Evolutionary conservation across 2,888 invertebrate genomes (phyloP), one percentile per base, ranked within the genome.

Genomic region (Beris chalybata): DNA sequence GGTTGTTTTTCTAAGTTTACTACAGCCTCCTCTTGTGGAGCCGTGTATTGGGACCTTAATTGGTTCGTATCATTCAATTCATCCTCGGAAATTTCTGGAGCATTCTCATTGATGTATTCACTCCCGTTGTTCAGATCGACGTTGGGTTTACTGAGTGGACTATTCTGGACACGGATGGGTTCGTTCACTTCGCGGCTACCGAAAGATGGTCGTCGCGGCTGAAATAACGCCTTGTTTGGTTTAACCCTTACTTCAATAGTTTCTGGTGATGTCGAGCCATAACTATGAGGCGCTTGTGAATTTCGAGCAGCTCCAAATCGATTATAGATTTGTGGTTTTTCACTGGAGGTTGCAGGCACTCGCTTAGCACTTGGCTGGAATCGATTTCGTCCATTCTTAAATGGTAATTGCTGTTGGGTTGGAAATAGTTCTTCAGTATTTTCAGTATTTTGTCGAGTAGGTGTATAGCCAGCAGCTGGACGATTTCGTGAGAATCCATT

Each of bases 101-200:
- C 12, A 4, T 22, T 30, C 32, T 59, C 43, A 67, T 70, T 29
- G 67, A 69, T 45, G 47, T 71, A 70, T 48, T 71, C 71, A 71
- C 67, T 64, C 67, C 74, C 66, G 74, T 66, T 70, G 73, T 78
- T 57, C 73, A 70, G 69, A 43, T 71, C 65, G 31, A 67, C 68
- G 4, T 71, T 65, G 50, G 78, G 73, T 54, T 74, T 75, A 74
- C 43, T 71, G 70, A 43, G 65, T 15, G 75, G 72, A 67, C 73
- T 71, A 67, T 71, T 72, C 4, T 71, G 71, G n/a, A 69, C 48
- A n/a, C 72, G 74, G 4, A 74, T 71, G 0, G 79, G 78, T 12
- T 76, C 77, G 66, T 80, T 80, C 3, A 77, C 73, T 47, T 79
- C 80, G 2, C 78, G 77, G 69, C 78, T 80, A 11, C 77, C 76